phyloP scores from a whole-genome alignment of 2,797 vertebrate species.

The Heteromormyrus szaboi region DNA sequence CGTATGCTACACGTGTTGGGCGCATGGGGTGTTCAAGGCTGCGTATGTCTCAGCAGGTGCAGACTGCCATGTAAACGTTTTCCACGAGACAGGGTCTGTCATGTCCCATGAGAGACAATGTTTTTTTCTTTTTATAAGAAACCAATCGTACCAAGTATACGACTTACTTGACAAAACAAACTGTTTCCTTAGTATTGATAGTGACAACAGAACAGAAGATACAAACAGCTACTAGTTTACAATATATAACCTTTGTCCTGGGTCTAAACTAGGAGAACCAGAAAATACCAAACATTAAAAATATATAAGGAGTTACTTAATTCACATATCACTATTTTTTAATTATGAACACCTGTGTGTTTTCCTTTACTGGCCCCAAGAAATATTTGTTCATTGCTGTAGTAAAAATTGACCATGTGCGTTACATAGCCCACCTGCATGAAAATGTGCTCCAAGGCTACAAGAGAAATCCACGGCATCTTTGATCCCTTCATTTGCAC shows the following conservation, averaged over 20 bases:
- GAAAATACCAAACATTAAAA: constrained; percentile 15
- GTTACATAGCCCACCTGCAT: not conserved
- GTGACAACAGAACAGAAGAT: not conserved
- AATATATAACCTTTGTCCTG: not conserved
- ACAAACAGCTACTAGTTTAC: not conserved
- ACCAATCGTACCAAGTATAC: not conserved
- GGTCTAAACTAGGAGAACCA: not conserved
- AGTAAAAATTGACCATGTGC: not conserved
- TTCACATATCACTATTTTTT: not conserved
- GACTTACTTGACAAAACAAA: constrained; percentile 6
- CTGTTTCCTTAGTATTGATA: not conserved
- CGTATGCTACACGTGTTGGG: constrained; percentile 29
- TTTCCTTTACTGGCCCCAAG: not conserved
- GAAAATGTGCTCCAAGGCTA: not conserved
- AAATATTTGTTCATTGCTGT: not conserved
- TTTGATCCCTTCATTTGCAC: not conserved
- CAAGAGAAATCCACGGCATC: not conserved
- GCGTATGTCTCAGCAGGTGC: not conserved
- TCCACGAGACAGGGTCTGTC: not conserved
- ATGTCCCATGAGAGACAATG: not conserved
- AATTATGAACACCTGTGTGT: not conserved
- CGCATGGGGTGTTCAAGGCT: not conserved
- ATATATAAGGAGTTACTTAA: not conserved
- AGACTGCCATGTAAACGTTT: not conserved
- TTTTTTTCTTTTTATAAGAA: not conserved